phyloP scores from a whole-genome alignment of 2,888 invertebrate species.

The Sabatieria punctata region DNA sequence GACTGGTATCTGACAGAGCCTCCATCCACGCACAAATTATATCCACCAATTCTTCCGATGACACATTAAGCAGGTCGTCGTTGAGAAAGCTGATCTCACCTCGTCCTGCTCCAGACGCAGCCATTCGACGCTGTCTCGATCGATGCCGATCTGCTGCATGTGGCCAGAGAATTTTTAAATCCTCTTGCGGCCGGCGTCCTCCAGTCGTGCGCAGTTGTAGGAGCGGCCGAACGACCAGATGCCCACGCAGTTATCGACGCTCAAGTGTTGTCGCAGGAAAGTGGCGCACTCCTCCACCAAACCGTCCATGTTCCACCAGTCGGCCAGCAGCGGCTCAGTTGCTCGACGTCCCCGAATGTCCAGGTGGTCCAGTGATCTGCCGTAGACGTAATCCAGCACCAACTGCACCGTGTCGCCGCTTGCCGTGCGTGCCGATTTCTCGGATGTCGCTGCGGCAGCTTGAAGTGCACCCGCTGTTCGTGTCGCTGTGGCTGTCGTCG shows the following conservation, averaged over 20 bases:
- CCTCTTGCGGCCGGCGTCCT: background rate
- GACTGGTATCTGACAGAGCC: background rate
- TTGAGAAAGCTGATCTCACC: background rate
- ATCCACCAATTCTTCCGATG: background rate
- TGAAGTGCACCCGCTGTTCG: background rate
- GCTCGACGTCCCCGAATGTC: background rate
- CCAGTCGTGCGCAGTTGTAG: background rate
- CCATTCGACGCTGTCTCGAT: constrained; percentile 1
- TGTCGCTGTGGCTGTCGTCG: background rate
- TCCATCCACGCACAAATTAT: background rate
- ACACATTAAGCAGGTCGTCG: constrained; percentile 3
- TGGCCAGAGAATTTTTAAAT: background rate
- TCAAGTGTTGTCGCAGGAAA: constrained; percentile 1
- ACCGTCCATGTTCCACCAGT: constrained; percentile 1
- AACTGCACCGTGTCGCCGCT: background rate
- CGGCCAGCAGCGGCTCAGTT: constrained; percentile 4
- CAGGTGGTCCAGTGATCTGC: background rate
- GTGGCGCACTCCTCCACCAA: background rate
- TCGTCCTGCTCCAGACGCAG: background rate
- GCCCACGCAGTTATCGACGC: constrained; percentile 4
- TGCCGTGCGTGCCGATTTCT: background rate
- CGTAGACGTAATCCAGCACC: too few relatives aligned
- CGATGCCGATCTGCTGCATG: background rate
- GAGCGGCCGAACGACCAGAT: constrained; percentile 2
- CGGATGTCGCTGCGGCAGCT: background rate